Evolutionary conservation across 2,797 vertebrate species (phyloP).

Genomic region (Hypotaenidia okinawae): DNA sequence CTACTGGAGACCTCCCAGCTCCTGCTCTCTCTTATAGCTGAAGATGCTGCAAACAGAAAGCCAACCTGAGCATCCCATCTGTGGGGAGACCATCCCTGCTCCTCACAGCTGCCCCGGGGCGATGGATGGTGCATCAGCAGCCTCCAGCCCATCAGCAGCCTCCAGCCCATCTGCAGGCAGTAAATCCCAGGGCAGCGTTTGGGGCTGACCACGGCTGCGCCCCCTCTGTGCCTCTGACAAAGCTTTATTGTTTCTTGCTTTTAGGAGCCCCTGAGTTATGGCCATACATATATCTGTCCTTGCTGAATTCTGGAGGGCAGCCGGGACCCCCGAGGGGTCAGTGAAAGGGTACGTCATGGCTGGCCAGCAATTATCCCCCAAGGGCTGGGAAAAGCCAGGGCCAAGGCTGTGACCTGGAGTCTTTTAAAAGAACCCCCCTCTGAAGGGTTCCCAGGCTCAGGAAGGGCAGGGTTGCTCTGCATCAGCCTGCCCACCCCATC

Average conservation of each 20-base stretch:
- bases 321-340: neutral
- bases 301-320: neutral
- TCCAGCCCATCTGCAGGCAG: neutral
- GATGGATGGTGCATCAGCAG: fast-evolving
- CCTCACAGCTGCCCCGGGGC: neutral
- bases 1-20: neutral
- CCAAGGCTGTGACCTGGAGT: neutral
- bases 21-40: neutral
- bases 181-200: neutral
- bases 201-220: fast-evolving
- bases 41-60: neutral
- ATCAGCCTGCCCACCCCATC: neutral
- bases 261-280: constrained; percentile 24
- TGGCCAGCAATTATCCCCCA: constrained; percentile 11
- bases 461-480: neutral
- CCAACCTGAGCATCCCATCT: neutral
- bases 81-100: neutral
- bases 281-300: constrained; percentile 50
- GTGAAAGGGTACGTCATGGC: neutral
- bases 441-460: neutral
- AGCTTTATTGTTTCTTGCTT: constrained; percentile 57
- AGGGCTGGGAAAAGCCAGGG: constrained; percentile 11
- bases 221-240: constrained; percentile 1
- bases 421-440: neutral
- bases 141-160: neutral